Conservation (phyloP, 2,888 invertebrate genomes). For the Bruchidius siliquastri region DNA sequence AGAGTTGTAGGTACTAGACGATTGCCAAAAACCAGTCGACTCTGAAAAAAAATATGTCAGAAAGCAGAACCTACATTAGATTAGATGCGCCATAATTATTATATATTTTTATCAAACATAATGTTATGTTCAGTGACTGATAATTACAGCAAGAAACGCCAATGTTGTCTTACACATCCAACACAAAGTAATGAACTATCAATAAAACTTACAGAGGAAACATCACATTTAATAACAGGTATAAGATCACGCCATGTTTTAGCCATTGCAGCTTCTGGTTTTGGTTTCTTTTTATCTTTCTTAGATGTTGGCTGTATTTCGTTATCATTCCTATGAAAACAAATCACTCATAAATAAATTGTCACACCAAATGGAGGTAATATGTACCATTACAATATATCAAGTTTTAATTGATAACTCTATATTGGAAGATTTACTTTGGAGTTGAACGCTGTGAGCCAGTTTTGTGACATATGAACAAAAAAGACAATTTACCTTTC, state of each 20-base stretch:
- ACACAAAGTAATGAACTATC: constrained; percentile 2
- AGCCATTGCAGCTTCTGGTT: constrained; percentile 79
- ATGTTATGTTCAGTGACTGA: no score
- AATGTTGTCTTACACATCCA: not conserved
- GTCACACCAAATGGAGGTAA: not conserved
- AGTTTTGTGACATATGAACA: not conserved
- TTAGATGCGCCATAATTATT: no score
- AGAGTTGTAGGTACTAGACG: constrained; percentile 89
- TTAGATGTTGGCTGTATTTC: constrained; percentile 25
- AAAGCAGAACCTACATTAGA: no score
- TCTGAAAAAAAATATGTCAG: constrained; percentile 55
- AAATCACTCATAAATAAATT: not conserved
- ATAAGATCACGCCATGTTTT: constrained; percentile 93
- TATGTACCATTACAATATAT: not conserved
- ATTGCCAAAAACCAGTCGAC: constrained; percentile 92
- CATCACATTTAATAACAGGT: constrained; percentile 92
- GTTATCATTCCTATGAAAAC: constrained; percentile 27
- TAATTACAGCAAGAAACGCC: no score
- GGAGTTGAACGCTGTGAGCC: no score
- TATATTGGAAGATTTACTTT: no score
- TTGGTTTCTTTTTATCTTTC: constrained; percentile 39
- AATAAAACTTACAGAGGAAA: constrained; percentile 64
- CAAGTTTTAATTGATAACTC: not conserved
- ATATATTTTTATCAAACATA: no score
- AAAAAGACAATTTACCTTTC: constrained; percentile 26